Percentiles rank a stretch among this genome's conserved stretches.
These are phyloP conservation scores for Bombus soroeensis DNA, from an alignment of 1,140 invertebrate species.

Conservation along the genomic window DNA sequence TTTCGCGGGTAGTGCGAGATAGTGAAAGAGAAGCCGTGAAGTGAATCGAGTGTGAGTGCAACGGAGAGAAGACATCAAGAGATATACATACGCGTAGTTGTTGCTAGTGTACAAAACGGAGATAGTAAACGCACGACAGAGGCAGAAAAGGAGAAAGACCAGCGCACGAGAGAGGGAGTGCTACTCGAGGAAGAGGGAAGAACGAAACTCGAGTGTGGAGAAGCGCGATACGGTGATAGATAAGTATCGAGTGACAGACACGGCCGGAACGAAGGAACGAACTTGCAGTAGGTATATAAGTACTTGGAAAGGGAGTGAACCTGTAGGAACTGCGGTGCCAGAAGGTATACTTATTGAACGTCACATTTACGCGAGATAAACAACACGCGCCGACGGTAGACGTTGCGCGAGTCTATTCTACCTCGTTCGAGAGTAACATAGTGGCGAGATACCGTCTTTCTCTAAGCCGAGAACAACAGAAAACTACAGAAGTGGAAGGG, in stretches of 20 bases:
- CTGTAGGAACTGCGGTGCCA: conserved; percentile 43
- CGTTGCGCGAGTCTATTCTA: conserved; percentile 40
- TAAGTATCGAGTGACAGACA: conserved; percentile 53
- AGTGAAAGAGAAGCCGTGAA: conserved; percentile 51
- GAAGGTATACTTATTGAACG: conserved; percentile 42
- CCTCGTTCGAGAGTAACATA: background rate
- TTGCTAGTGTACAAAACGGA: conserved; percentile 7
- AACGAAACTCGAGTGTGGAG: conserved; percentile 34
- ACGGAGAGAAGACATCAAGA: background rate
- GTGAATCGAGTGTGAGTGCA: conserved; percentile 51
- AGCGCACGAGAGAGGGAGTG: background rate
- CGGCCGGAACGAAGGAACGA: conserved; percentile 57
- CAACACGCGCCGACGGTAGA: conserved; percentile 44
- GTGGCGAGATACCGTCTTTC: conserved; percentile 21
- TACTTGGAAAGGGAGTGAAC: conserved; percentile 45
- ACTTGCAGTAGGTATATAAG: conserved; percentile 35
- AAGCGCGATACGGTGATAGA: conserved; percentile 47
- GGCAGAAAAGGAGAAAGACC: conserved; percentile 3
- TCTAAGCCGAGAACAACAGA: conserved; percentile 47
- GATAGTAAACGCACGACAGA: conserved; percentile 21
- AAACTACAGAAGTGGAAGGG: conserved; percentile 63
- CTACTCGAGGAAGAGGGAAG: conserved; percentile 24
- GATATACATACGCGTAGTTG: background rate
- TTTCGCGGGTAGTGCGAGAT: conserved; percentile 53
- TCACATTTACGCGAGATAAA: conserved; percentile 43